A percentile compares a stretch with the other conserved stretches of the same genome.
Conservation (phyloP, 2,888 invertebrate genomes). For the Tachina grossa region DNA sequence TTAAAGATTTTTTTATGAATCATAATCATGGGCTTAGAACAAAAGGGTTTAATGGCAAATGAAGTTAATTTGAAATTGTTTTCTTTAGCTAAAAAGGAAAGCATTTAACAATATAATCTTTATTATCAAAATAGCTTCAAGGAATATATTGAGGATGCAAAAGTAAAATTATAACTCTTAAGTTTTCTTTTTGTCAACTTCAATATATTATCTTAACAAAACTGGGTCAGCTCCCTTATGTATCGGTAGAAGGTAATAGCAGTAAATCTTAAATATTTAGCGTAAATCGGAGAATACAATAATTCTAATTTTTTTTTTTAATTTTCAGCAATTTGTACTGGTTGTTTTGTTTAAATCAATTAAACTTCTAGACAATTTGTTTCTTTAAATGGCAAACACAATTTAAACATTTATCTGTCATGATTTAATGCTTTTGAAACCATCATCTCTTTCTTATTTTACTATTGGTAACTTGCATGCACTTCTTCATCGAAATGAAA, state of each 20-base stretch:
- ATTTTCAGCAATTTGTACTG: neutral
- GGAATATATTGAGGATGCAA: too few species aligned
- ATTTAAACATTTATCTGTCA: conserved; percentile 25
- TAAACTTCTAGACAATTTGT: neutral
- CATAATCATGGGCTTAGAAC: neutral
- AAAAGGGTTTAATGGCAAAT: conserved; percentile 11
- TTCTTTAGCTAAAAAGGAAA: neutral
- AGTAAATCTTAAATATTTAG: too few species aligned
- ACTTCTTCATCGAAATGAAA: neutral
- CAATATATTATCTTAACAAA: too few species aligned
- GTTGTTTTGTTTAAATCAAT: neutral
- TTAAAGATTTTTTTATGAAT: conserved; percentile 42
- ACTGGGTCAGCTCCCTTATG: too few species aligned
- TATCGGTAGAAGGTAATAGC: too few species aligned
- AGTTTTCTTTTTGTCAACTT: too few species aligned
- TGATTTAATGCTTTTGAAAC: conserved; percentile 62
- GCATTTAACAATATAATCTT: neutral
- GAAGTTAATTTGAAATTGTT: conserved; percentile 1
- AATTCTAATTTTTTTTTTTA: neutral
- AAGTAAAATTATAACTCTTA: too few species aligned
- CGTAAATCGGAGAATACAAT: too few species aligned
- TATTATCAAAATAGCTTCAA: too few species aligned
- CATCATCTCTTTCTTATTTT: neutral
- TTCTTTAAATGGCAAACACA: neutral
- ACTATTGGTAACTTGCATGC: neutral